Base-by-base conservation (phyloP, 2,888 invertebrate genomes). In the Chrysolina haemoptera region DNA sequence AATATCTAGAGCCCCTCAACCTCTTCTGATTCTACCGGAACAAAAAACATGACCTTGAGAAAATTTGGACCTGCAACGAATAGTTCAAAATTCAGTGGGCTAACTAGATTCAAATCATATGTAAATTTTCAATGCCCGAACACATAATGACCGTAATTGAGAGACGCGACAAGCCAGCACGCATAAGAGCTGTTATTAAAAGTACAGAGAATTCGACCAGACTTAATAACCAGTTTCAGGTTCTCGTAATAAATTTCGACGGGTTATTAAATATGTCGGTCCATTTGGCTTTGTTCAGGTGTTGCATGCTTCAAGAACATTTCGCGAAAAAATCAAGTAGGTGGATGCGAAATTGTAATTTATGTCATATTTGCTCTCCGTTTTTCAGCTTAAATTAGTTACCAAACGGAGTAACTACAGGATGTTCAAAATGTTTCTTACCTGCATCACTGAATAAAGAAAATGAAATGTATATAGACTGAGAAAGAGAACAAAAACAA, bases 191-290 rank as follows among this genome's bases (percentile, higher is more conserved):
- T 71, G 67, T 76, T 77, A 79, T 79, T 80, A 78, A 71, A 74
- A 77, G 76, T 76, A 73, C 71, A 76, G 79, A 80, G 78, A 79
- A 81, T 81, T 80, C 77, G 80, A 75, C 71, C 79, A 75, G 76
- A 78, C 79, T 77, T 81, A 82, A 82, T 78, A 82, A 82, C 82
- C 80, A 81, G 82, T 82, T 80, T 81, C 77, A 74, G 70, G 75
- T 79, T 79, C 79, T 77, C 68, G 79, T 80, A 82, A 82, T 82
- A 82, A 82, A 82, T 82, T 82, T 77, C 77, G 79, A 67, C 81
- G 73, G 80, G 81, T 82, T 81, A 80, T 82, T 81, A 80, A 81
- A 78, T 80, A 78, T 79, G 79, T 78, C 79, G 76, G 76, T 63
- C 76, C 71, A 78, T 79, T 79, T 79, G 67, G 78, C 74, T 78